Conservation (phyloP, 2,888 invertebrate species). For the Atrina japonica region DNA sequence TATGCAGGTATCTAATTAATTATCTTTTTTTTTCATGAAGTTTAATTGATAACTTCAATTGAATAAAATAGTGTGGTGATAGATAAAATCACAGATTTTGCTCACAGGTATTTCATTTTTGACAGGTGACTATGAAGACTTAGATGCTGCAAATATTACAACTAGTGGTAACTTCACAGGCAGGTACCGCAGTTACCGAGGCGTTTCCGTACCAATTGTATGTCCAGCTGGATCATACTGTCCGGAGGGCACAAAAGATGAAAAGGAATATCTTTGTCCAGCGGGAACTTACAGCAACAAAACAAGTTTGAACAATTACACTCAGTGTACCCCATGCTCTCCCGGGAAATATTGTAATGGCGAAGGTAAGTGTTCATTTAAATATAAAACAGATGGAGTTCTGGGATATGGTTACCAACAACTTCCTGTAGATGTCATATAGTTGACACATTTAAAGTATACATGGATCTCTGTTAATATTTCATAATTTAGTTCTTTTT, state of each 20-base stretch:
- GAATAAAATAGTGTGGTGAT: no score
- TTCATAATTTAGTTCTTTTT: no score
- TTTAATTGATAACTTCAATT: no score
- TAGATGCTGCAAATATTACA: constrained; percentile 71
- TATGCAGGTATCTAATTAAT: no score
- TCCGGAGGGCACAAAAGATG: constrained; percentile 67
- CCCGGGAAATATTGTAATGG: constrained; percentile 75
- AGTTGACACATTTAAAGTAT: no score
- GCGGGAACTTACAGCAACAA: constrained; percentile 75
- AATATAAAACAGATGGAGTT: background rate
- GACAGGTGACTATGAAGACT: constrained; percentile 74
- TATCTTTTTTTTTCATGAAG: no score
- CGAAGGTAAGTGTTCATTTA: constrained; percentile 60
- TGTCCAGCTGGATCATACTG: constrained; percentile 78
- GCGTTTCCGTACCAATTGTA: constrained; percentile 72
- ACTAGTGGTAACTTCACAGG: constrained; percentile 72
- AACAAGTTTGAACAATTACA: constrained; percentile 66
- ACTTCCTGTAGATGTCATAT: no score
- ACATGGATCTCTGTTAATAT: no score
- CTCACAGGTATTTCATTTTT: no score
- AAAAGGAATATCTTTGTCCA: constrained; percentile 74
- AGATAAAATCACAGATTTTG: no score
- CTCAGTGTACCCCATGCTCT: constrained; percentile 77
- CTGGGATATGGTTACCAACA: background rate
- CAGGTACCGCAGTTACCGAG: constrained; percentile 72